phyloP scores from a whole-genome alignment of 2,888 invertebrate species.

The Tuberolachnus salignus region DNA sequence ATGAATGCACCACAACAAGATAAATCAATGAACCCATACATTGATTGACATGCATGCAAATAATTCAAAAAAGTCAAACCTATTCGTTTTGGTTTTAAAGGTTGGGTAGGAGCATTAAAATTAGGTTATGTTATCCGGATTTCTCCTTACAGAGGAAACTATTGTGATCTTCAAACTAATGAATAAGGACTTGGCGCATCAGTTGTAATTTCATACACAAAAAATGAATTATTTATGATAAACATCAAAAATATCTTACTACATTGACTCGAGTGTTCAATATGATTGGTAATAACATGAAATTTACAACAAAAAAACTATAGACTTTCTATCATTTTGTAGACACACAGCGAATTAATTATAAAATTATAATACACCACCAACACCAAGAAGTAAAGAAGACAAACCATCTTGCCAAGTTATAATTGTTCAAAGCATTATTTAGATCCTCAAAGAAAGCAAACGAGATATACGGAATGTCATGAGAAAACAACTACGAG shows the following conservation, averaged over 20 bases:
- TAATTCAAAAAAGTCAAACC: conserved; percentile 58
- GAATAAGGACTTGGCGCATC: conserved; percentile 7
- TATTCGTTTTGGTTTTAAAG: conserved; percentile 59
- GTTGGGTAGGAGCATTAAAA: conserved; percentile 46
- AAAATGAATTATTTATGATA: conserved; percentile 7
- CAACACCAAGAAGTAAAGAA: conserved; percentile 1
- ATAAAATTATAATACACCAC: conserved; percentile 15
- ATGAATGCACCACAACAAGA: conserved; percentile 15
- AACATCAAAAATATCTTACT: conserved; percentile 1
- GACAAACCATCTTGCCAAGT: background rate
- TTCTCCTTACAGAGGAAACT: conserved; percentile 12
- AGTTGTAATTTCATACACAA: conserved; percentile 10
- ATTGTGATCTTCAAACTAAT: conserved; percentile 1
- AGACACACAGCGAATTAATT: conserved; percentile 1
- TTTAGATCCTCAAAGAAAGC: conserved; percentile 16
- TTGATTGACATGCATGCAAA: conserved; percentile 10
- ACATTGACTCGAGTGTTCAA: background rate
- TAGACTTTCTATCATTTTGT: conserved; percentile 5
- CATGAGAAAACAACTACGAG: conserved; percentile 16
- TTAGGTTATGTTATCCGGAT: conserved; percentile 11
- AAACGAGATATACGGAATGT: conserved; percentile 16
- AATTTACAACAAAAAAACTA: background rate
- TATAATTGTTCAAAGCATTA: conserved; percentile 19
- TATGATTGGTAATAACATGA: conserved; percentile 13
- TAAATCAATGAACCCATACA: conserved; percentile 55